Conservation (phyloP, 2,797 vertebrate genomes). For the Rhinichthys osculus region DNA sequence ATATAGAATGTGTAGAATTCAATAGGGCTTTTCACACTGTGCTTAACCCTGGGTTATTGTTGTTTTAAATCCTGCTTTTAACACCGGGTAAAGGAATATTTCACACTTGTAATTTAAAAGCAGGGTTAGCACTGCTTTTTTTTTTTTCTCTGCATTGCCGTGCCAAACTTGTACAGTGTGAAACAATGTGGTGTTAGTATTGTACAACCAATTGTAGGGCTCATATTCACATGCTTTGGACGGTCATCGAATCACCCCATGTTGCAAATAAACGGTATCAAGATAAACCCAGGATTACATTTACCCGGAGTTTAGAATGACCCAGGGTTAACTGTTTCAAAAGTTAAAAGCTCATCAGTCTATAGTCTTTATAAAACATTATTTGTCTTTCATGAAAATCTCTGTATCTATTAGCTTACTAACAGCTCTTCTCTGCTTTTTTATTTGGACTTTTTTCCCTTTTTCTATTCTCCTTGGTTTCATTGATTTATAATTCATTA, state of each 20-base stretch:
- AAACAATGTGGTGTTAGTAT: background rate
- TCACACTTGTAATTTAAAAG: background rate
- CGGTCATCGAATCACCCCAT: background rate
- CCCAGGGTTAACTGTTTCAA: background rate
- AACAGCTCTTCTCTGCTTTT: conserved; percentile 39
- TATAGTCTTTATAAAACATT: background rate
- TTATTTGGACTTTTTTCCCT: background rate
- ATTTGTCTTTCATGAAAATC: background rate
- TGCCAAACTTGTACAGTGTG: background rate
- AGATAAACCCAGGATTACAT: background rate
- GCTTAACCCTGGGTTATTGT: background rate
- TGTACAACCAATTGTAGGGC: background rate
- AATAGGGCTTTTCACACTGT: background rate
- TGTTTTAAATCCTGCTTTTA: background rate
- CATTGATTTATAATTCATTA: background rate
- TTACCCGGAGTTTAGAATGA: background rate
- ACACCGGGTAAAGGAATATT: background rate
- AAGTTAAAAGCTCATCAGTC: background rate
- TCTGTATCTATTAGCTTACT: conserved; percentile 28
- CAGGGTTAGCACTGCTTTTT: background rate
- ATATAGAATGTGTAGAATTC: background rate
- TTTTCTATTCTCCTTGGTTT: conserved; percentile 4
- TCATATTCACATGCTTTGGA: background rate
- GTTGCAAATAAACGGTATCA: background rate
- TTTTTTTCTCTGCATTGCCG: background rate